Evolutionary conservation across 2,888 invertebrate species (phyloP).

Genomic region (Phania funesta): DNA sequence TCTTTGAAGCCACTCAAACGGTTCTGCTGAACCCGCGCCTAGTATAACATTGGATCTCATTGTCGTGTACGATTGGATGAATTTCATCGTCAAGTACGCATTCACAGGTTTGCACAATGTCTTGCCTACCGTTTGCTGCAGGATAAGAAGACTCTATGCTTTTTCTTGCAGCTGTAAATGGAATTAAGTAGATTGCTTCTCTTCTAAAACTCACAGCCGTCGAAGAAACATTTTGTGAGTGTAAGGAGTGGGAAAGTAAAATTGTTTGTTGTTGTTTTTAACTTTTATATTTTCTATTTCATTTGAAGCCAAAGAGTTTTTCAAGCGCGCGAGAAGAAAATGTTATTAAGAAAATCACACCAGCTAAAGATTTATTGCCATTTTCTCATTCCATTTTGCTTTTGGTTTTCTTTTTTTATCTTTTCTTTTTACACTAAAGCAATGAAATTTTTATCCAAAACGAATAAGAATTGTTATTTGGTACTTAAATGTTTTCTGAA

Average conservation of each 20-base stretch:
- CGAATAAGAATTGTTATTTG: conserved; percentile 25
- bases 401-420: neutral
- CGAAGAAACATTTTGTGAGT: neutral
- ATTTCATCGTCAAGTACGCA: too few species aligned
- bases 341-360: conserved; percentile 32
- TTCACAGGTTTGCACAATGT: too few species aligned
- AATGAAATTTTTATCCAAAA: conserved; percentile 26
- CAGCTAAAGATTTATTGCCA: conserved; percentile 57
- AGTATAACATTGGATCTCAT: too few species aligned
- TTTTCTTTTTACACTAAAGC: conserved; percentile 2
- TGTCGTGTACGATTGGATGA: too few species aligned
- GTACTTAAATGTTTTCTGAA: neutral
- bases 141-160: too few species aligned
- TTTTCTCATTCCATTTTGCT: neutral
- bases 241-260: neutral
- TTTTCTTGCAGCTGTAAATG: too few species aligned
- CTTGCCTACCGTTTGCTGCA: too few species aligned
- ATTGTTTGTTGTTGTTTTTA: neutral
- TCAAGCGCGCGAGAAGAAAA: neutral
- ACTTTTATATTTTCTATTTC: neutral
- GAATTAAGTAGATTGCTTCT: too few species aligned
- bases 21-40: too few species aligned
- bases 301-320: conserved; percentile 7
- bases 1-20: too few species aligned
- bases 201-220: neutral